Percentiles rank a stretch among this genome's conserved stretches.
These are phyloP conservation scores for Pitta sordida DNA, from an alignment of 2,113 vertebrate species.

Conservation along the genomic window DNA sequence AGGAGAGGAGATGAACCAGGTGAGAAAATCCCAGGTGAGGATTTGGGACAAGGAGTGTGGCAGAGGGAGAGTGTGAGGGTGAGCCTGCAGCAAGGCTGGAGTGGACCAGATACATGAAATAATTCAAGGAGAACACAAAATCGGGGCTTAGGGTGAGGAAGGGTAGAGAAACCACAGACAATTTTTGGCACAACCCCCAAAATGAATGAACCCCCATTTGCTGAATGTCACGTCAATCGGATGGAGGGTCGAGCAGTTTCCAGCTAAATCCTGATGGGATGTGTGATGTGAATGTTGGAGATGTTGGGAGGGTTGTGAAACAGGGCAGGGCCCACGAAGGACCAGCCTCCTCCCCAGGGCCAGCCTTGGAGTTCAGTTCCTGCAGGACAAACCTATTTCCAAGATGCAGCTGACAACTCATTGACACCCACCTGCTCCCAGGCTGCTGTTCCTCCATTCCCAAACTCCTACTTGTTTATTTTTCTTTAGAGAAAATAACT, in stretches of 20 bases:
- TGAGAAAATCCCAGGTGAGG: not conserved
- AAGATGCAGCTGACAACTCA: not conserved
- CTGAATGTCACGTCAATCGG: not conserved
- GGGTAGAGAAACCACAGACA: not conserved
- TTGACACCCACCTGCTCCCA: rapidly evolving
- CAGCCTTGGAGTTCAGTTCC: rapidly evolving
- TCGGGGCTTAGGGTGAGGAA: not conserved
- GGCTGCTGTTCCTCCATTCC: not conserved
- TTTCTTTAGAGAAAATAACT: not conserved
- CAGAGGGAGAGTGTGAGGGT: not conserved
- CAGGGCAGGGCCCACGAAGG: not conserved
- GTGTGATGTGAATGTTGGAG: not conserved
- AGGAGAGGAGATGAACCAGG: not conserved
- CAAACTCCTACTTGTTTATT: not conserved
- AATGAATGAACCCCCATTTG: not conserved
- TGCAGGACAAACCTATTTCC: not conserved
- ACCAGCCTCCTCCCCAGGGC: not conserved
- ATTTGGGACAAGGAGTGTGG: not conserved
- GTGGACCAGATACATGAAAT: not conserved
- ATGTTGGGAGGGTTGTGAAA: not conserved
- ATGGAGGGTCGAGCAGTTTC: not conserved
- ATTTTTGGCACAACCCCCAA: not conserved
- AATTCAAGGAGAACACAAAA: not conserved
- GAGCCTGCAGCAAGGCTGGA: not conserved
- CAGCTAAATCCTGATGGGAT: not conserved